Percentiles rank a stretch among this genome's conserved stretches.
Conservation (phyloP, 1,140 invertebrate species). For the Stratiolaelaps scimitus region DNA sequence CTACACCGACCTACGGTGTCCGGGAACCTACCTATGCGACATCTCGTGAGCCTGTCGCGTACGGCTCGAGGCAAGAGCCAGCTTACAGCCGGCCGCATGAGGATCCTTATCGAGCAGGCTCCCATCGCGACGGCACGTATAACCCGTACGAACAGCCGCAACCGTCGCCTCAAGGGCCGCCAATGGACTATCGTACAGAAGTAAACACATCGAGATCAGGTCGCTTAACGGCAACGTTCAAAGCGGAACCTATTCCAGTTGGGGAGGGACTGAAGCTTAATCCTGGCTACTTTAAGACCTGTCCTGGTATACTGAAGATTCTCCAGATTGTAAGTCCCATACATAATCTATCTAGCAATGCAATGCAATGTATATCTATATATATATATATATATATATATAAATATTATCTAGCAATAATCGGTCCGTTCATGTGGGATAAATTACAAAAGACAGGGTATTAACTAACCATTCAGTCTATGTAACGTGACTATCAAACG, state of each 20-base stretch:
- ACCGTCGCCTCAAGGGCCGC: slow-evolving; percentile 6
- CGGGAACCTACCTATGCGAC: background rate
- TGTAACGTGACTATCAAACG: no score
- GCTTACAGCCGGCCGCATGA: slow-evolving; percentile 22
- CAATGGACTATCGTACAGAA: slow-evolving; percentile 20
- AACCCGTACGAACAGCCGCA: slow-evolving; percentile 18
- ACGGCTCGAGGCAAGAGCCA: slow-evolving; percentile 7
- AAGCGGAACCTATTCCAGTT: slow-evolving; percentile 26
- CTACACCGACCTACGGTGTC: background rate
- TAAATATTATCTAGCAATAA: no score
- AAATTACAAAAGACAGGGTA: no score
- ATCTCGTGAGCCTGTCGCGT: background rate
- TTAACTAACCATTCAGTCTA: no score
- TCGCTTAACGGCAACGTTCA: slow-evolving; percentile 10
- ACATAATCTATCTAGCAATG: no score
- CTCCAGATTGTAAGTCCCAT: slow-evolving; percentile 5
- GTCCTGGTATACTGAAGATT: slow-evolving; percentile 19
- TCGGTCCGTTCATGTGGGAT: no score
- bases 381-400: no score
- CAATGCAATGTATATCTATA: no score
- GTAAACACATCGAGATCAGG: slow-evolving; percentile 16
- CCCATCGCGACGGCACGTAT: background rate
- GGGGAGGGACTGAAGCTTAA: slow-evolving; percentile 13
- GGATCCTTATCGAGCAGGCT: background rate
- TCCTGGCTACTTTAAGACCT: slow-evolving; percentile 25